Base-by-base conservation (phyloP, 2,888 invertebrate species). In the Hypselothyrea guttata region DNA sequence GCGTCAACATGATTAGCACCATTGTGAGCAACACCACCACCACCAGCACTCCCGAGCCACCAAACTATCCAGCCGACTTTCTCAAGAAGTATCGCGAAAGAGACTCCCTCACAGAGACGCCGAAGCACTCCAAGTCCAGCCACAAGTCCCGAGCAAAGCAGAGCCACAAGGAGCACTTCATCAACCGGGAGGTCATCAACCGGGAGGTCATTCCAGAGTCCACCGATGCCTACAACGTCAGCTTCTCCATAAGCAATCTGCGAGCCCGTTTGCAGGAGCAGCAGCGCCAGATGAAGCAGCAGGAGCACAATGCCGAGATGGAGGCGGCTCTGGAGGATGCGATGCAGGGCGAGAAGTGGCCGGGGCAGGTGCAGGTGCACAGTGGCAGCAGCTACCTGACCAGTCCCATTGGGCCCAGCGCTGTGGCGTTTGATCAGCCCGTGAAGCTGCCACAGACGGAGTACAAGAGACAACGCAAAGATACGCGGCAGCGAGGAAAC, bases 41-140 rank as follows among this genome's bases (percentile, higher is more conserved):
- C 30, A 62, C 44, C 11, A 75, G 59, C 8, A 87, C 85, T 13
- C 86, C 86, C 1, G 88, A 88, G 34, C 52, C 70, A 2, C 88
- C 89, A 5, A 88, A 89, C 44, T 89, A 89, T 72, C 89, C 88
- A 0, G 67, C 84, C 0, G 57, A 72, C 5, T 89, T 85, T 55
- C 62, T 89, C 0, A 81, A 85, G 49, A 84, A 74, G 47, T 71
- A 62, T 28, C 79, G 82, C 1, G 87, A 79, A 42, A 67, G 77
- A 0, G 77, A 81, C 31, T 46, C 68, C 0, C 56, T 49, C 0
- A 7, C 49, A 27, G 30, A 44, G 18, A 35, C 52, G 27, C 37
- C 38, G 15, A 42, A 51, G 0, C 33, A 28, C 2, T 16, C 38
- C 9, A 59, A 57, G 22, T 18, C 54, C 1, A 63, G 53, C 15